Evolutionary conservation across 2,797 vertebrate genomes (phyloP), one percentile per base, ranked within the genome.

Genomic region (Octomys mimax): DNA sequence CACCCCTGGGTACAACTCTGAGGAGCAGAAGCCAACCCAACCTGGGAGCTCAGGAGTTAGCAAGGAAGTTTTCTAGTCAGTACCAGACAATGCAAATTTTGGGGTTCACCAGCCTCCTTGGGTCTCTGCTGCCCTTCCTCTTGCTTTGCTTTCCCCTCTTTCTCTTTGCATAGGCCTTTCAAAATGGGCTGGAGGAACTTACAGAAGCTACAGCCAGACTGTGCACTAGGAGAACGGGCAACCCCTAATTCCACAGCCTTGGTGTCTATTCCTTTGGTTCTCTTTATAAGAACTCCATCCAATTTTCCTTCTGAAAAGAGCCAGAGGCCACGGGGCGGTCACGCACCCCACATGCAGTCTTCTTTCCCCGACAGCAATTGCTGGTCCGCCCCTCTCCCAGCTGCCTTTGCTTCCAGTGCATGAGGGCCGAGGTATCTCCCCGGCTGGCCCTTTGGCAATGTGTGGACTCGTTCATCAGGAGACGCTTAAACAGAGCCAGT

Each of bases 241-340:
- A 21, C 21, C 73, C 91, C 82, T 77, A 33, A 16, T 89, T 92
- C 90, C 95, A 84, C 89, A 36, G 6, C 93, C 1, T 64, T 78
- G 12, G 16, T 26, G 19, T 66, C 54, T 81, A 21, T 96, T 91
- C 24, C 49, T 97, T 82, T 91, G 19, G 14, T 97, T 97, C 96
- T 92, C 26, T 11, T 87, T 46, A 54, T 12, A 71, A 95, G 84
- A 94, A 92, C 83, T 46, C 92, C 21, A 92, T 91, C n/a, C 92
- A 81, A 89, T 62, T 59, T 90, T 46, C 92, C 3, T 33, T 52
- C 36, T 61, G 49, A 46, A 31, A 46, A 62, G 93, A 87, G 52
- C 78, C 91, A 92, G 87, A 42, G 54, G 71, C 1, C 18, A 61
- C 5, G 64, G 71, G 59, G 4, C 10, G 9, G 46, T 9, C 42